Evolutionary conservation across 2,888 invertebrate genomes (phyloP).

Genomic region (Mimachlamys varia): DNA sequence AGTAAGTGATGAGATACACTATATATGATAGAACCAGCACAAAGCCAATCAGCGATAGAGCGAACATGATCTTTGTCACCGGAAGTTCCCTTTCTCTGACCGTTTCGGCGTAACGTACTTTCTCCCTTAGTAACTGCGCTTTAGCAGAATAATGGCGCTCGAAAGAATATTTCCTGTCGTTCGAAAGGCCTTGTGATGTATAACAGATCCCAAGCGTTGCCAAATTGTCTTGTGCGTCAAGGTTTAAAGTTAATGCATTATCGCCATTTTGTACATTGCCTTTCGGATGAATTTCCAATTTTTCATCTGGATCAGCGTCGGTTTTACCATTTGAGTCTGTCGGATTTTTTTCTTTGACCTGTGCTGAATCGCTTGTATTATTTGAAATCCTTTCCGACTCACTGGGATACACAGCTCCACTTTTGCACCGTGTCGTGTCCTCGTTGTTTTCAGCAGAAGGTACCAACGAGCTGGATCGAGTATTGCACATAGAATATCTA

Average conservation of each 20-base stretch:
- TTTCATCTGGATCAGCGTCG: not conserved
- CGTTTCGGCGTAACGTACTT: not conserved
- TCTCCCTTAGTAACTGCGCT: not conserved
- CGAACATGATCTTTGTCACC: conserved; percentile 49
- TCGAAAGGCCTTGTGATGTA: not conserved
- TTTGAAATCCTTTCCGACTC: not conserved
- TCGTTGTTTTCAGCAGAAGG: not conserved
- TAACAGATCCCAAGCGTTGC: not conserved
- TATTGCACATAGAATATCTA: conserved; percentile 2
- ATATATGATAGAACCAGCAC: conserved; percentile 47
- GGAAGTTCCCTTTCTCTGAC: conserved; percentile 45
- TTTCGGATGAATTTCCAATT: not conserved
- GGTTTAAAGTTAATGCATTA: not conserved
- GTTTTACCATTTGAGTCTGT: not conserved
- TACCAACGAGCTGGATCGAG: not conserved
- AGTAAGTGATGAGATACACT: conserved; percentile 47
- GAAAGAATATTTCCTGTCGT: not conserved
- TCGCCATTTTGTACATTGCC: not conserved
- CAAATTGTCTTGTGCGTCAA: not conserved
- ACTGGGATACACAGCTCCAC: not conserved
- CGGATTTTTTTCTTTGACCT: not conserved
- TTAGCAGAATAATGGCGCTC: not conserved
- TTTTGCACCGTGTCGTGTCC: not conserved
- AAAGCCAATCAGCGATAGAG: conserved; percentile 47
- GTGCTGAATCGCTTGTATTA: not conserved